Base-by-base conservation (phyloP, 92 coral and sea anemone species). In the Virgularia gustaviana region DNA sequence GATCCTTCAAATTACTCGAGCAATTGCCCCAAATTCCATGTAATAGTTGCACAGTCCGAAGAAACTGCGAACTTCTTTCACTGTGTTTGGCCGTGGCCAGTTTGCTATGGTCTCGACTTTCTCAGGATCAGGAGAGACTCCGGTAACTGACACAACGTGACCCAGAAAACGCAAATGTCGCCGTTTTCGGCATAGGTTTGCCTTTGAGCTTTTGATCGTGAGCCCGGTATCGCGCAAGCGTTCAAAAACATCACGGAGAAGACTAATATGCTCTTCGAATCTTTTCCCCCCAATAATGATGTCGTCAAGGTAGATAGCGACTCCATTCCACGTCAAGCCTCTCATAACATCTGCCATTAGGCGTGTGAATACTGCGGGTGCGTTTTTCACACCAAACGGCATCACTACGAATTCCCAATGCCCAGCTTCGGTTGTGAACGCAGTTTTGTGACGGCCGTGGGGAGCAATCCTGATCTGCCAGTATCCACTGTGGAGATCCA, bases 381-480 rank as follows among this genome's bases (percentile, higher is more conserved):
- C 79, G 49, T 79, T 78, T 22, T 70, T 78, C 19, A 78, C 78
- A 23, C 77, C 53, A 13, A 78, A 79, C 63, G 84, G 84, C 79
- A 72, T 72, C 23, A 71, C 84, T 34, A 41, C 9, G 70, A 80
- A 80, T 67, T 74, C 32, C 77, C 86, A 75, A 49, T 75, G 71
- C 9, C 85, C 63, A 8, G 65, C 22, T 30, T 41, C 83, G 15
- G 78, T 70, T 36, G 78, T 24, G 49, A 78, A 78, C 12, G 83
- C 83, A 22, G 77, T 55, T 55, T 78, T 78, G 31, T 78, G 78
- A 31, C 68, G 73, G 43, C 36, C 58, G 15, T 38, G 32, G 20
- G 22, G 67, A n/a, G n/a, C n/a, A n/a, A n/a, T n/a, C n/a, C n/a
- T n/a, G n/a, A n/a, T n/a, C n/a, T n/a, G n/a, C n/a, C n/a, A n/a